These are phyloP conservation scores for Rhinella marina DNA, from an alignment of 2,797 vertebrate species.

Conservation along the genomic window DNA sequence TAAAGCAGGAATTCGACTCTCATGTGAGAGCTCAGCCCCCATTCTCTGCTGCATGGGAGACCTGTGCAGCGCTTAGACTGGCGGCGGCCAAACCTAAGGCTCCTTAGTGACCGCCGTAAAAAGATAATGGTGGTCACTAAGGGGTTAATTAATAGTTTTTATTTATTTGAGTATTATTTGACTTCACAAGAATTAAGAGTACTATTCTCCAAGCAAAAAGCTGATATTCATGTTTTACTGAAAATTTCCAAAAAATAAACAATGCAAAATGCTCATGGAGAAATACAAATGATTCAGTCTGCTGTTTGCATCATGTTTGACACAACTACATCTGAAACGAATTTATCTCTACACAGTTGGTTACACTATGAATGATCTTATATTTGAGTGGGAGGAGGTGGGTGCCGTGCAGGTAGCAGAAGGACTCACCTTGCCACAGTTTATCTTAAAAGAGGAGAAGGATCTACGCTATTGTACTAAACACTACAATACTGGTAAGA, in stretches of 20 bases:
- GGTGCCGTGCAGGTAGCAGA: slow-evolving; percentile 96
- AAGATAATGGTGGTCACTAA: too few relatives aligned
- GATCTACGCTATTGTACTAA: slow-evolving; percentile 98
- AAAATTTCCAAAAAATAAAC: not conserved
- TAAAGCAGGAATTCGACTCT: too few relatives aligned
- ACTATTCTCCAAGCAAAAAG: not conserved
- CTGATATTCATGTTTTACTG: not conserved
- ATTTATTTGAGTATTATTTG: not conserved
- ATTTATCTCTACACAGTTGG: slow-evolving; percentile 80
- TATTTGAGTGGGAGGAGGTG: slow-evolving; percentile 98
- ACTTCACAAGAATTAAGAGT: not conserved
- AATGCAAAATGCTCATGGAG: not conserved
- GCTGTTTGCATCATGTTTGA: not conserved
- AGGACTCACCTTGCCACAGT: slow-evolving; percentile 94
- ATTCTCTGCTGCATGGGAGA: too few relatives aligned
- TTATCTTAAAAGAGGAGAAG: slow-evolving; percentile 96
- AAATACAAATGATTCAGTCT: not conserved
- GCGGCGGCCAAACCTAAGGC: too few relatives aligned
- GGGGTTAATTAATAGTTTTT: not conserved
- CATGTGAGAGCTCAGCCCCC: too few relatives aligned
- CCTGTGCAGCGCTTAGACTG: too few relatives aligned
- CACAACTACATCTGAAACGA: not conserved
- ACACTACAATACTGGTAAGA: slow-evolving; percentile 96
- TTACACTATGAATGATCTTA: slow-evolving; percentile 98
- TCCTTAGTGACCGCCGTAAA: too few relatives aligned